phyloP scores from a whole-genome alignment of 2,888 invertebrate genomes.

The Ceraclea dissimilis region DNA sequence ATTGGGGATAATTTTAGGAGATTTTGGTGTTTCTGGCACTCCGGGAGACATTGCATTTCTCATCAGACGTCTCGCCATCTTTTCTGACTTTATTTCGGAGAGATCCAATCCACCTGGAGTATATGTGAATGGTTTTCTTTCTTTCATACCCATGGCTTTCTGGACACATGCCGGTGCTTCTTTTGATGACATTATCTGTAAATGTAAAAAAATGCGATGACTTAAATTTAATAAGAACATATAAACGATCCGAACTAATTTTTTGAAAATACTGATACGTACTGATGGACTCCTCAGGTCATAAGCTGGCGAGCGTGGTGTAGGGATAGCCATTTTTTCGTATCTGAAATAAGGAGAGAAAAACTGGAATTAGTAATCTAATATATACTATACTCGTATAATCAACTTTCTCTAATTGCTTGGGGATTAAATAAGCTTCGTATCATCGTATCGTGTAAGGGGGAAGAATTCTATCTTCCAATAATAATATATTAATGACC shows the following conservation, averaged over 20 bases:
- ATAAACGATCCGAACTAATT: no score
- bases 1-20: constrained; percentile 43
- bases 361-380: no score
- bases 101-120: constrained; percentile 88
- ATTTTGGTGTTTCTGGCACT: constrained; percentile 55
- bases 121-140: constrained; percentile 92
- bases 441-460: no score
- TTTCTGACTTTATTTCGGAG: constrained; percentile 83
- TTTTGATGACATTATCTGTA: constrained; percentile 20
- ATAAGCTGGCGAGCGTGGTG: no score
- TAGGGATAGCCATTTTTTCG: no score
- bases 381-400: no score
- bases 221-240: neutral
- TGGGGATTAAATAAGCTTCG: no score
- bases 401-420: no score
- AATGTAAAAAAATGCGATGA: neutral
- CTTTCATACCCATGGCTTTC: constrained; percentile 86
- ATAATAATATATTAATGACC: no score
- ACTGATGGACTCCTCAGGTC: no score
- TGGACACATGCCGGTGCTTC: constrained; percentile 79
- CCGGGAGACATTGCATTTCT: constrained; percentile 58
- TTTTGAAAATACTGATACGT: neutral
- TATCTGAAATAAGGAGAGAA: no score
- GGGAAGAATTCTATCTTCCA: no score
- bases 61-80: constrained; percentile 72